A percentile compares a stretch with the other conserved stretches of the same genome.
phyloP scores from a whole-genome alignment of 2,797 vertebrate species.

The Gastrophryne carolinensis region DNA sequence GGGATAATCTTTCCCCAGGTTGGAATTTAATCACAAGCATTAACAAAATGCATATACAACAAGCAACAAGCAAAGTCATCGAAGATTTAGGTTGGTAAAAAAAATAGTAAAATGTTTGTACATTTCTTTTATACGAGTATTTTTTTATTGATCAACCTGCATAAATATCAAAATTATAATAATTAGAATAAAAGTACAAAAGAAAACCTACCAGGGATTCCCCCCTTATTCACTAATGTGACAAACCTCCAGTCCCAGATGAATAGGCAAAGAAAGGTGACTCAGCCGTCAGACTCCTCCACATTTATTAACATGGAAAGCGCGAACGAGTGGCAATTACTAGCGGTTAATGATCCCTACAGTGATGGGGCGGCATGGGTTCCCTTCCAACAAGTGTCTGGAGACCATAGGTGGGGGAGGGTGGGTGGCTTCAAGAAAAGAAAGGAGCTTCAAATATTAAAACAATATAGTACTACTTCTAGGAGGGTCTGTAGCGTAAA shows the following conservation, averaged over 20 bases:
- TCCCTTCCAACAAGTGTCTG: neutral
- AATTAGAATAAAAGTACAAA: neutral
- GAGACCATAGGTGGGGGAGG: neutral
- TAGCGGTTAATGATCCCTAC: conserved; percentile 7
- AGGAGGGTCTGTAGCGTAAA: too few species aligned
- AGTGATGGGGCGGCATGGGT: neutral
- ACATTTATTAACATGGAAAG: conserved; percentile 1
- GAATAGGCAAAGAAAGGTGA: conserved; percentile 21
- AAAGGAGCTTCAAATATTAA: neutral
- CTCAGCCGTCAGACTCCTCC: neutral
- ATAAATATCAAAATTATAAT: neutral
- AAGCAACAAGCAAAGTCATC: conserved; percentile 28
- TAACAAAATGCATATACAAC: conserved; percentile 35
- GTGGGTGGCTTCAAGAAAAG: neutral
- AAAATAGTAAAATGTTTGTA: conserved; percentile 19
- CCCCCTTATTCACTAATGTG: conserved; percentile 11
- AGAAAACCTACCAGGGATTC: neutral
- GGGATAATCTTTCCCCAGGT: conserved; percentile 38
- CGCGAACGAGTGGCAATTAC: conserved; percentile 7
- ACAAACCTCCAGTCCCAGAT: conserved; percentile 12
- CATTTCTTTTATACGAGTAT: neutral
- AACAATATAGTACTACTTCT: too few species aligned
- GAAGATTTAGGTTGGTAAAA: conserved; percentile 17
- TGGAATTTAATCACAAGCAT: conserved; percentile 48
- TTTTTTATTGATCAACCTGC: too few species aligned